phyloP scores from a whole-genome alignment of 2,888 invertebrate genomes.

The Odontocerum albicorne region DNA sequence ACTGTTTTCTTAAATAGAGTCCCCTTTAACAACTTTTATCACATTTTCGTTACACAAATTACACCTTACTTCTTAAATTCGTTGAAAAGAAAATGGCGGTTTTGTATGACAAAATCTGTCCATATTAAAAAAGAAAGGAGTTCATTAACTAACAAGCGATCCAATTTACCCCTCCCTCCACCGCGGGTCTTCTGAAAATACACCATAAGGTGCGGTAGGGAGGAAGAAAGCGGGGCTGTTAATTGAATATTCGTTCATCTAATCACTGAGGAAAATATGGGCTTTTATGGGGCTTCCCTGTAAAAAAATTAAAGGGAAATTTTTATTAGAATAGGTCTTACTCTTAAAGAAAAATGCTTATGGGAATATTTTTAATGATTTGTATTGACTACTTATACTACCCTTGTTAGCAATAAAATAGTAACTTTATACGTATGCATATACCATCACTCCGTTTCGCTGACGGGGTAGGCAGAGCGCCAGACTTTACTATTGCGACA shows the following conservation, averaged over 20 bases:
- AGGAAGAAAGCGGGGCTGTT: not conserved
- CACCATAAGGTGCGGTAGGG: too few species aligned
- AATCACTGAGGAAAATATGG: conserved; percentile 9
- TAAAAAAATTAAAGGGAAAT: not conserved
- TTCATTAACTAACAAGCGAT: conserved; percentile 17
- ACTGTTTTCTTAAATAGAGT: not conserved
- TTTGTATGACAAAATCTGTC: not conserved
- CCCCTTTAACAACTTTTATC: not conserved
- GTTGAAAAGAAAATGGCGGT: not conserved
- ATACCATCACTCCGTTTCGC: too few species aligned
- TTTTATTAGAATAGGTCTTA: not conserved
- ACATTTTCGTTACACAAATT: not conserved
- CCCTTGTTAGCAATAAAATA: too few species aligned
- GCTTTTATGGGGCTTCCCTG: conserved; percentile 2
- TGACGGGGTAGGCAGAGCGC: too few species aligned
- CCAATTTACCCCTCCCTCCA: conserved; percentile 6
- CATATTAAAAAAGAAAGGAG: conserved; percentile 6
- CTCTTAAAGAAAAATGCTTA: too few species aligned
- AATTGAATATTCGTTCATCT: conserved; percentile 14
- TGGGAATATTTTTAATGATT: too few species aligned
- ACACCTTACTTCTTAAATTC: not conserved
- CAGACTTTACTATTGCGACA: too few species aligned
- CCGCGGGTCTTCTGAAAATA: too few species aligned
- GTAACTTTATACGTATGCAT: too few species aligned
- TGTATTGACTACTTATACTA: too few species aligned